These are phyloP conservation scores for Polypedilum pembai DNA, from an alignment of 1,140 invertebrate genomes.

Conservation along the genomic window DNA sequence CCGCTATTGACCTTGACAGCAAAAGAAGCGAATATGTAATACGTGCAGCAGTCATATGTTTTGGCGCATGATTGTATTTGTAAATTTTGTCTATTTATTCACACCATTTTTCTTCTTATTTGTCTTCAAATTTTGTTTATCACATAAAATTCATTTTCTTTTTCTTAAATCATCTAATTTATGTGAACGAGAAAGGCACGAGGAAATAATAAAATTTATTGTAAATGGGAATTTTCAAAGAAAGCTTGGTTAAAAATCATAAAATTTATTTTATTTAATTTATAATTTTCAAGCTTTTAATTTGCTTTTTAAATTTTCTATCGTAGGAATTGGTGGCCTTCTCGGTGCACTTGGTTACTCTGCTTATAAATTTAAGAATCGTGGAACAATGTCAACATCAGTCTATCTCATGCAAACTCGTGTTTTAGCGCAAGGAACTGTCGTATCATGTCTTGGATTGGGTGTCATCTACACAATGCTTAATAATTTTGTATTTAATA, in stretches of 20 bases:
- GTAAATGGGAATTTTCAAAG: not conserved
- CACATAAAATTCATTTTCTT: no score
- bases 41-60: no score
- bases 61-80: no score
- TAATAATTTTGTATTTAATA: constrained; percentile 46
- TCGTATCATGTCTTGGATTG: constrained; percentile 56
- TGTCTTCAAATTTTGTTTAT: no score
- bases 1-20: no score
- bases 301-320: constrained; percentile 33
- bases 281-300: not conserved
- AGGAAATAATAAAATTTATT: not conserved
- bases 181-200: no score
- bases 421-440: constrained; percentile 68
- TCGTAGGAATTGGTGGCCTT: constrained; percentile 60
- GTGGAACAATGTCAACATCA: constrained; percentile 60
- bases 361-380: constrained; percentile 57
- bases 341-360: constrained; percentile 55
- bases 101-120: no score
- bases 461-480: constrained; percentile 54
- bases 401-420: constrained; percentile 70
- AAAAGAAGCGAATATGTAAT: no score
- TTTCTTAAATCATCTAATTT: no score
- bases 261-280: no score
- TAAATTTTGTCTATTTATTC: no score
- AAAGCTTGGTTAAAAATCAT: no score